Percentiles rank a stretch among this genome's conserved stretches.
Evolutionary conservation across 2,888 invertebrate genomes (phyloP).

Genomic region (Leucoptera coffeella): DNA sequence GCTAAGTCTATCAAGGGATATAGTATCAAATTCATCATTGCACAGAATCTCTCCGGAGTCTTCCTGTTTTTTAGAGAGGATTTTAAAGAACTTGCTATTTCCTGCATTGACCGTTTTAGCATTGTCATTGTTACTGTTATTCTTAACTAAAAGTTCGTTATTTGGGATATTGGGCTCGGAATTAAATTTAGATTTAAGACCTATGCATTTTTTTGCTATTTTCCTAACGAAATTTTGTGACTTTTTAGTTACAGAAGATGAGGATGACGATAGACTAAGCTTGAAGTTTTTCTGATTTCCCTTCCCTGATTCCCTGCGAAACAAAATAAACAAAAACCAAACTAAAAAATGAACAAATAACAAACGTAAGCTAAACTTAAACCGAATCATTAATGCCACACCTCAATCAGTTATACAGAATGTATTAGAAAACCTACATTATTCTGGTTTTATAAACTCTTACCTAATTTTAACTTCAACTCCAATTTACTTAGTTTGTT

Average conservation of each 20-base stretch:
- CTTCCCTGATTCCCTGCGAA: slow-evolving; percentile 47
- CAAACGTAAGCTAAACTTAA: no score
- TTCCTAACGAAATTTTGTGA: slow-evolving; percentile 45
- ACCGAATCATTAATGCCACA: no score
- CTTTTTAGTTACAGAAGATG: slow-evolving; percentile 30
- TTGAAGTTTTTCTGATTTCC: slow-evolving; percentile 44
- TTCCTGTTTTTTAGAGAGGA: slow-evolving; percentile 38
- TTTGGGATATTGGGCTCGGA: slow-evolving; percentile 48
- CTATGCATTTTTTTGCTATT: slow-evolving; percentile 49
- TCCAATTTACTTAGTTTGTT: no score
- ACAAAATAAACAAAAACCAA: slow-evolving; percentile 17
- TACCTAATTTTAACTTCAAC: no score
- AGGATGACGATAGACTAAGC: slow-evolving; percentile 34
- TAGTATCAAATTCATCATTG: slow-evolving; percentile 43
- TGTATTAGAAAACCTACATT: no score
- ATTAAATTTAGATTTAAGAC: slow-evolving; percentile 42
- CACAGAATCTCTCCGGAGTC: slow-evolving; percentile 38
- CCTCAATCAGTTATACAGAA: no score
- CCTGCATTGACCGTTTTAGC: slow-evolving; percentile 30
- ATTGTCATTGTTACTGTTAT: slow-evolving; percentile 20
- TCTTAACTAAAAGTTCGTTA: slow-evolving; percentile 20
- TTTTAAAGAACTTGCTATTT: slow-evolving; percentile 45
- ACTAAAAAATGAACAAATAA: slow-evolving; percentile 2
- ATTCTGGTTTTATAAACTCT: no score
- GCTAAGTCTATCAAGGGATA: slow-evolving; percentile 36